These are phyloP conservation scores for Lepidocyrtinus sp. DNA, from an alignment of 2,888 invertebrate species.

Conservation along the genomic window DNA sequence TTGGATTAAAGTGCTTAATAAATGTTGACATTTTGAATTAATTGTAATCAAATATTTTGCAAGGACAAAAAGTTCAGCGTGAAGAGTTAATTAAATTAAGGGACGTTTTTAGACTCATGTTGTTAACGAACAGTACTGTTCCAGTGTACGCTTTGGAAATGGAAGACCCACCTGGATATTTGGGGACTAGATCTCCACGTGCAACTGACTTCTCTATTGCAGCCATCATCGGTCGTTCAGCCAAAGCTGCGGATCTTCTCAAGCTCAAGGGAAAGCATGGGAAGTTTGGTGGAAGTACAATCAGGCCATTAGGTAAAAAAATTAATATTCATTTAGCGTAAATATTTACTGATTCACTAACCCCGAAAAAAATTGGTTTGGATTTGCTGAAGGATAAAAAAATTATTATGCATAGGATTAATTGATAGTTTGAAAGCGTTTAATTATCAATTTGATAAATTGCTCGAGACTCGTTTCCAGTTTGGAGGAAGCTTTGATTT, in stretches of 20 bases:
- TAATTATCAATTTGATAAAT: neutral
- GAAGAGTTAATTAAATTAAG: no score
- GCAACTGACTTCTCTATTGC: constrained; percentile 70
- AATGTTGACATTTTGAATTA: no score
- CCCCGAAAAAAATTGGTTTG: no score
- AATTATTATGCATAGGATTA: neutral
- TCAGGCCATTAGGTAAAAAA: constrained; percentile 68
- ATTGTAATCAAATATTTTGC: no score
- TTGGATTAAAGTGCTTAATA: constrained; percentile 14
- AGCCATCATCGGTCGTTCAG: constrained; percentile 68
- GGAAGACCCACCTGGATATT: constrained; percentile 68
- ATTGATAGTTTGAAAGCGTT: neutral
- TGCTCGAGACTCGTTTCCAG: no score
- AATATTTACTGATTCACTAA: no score
- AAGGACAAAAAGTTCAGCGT: no score
- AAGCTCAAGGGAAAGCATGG: constrained; percentile 64
- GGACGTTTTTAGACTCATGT: constrained; percentile 60
- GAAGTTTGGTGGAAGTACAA: constrained; percentile 60
- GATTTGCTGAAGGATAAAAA: no score
- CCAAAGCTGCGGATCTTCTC: constrained; percentile 62
- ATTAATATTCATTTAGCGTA: no score
- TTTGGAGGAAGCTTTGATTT: no score
- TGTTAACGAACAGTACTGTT: constrained; percentile 63
- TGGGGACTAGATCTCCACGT: constrained; percentile 68
- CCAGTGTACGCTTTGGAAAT: constrained; percentile 63